Conservation (phyloP, 2,113 vertebrate genomes). For the human region DNA sequence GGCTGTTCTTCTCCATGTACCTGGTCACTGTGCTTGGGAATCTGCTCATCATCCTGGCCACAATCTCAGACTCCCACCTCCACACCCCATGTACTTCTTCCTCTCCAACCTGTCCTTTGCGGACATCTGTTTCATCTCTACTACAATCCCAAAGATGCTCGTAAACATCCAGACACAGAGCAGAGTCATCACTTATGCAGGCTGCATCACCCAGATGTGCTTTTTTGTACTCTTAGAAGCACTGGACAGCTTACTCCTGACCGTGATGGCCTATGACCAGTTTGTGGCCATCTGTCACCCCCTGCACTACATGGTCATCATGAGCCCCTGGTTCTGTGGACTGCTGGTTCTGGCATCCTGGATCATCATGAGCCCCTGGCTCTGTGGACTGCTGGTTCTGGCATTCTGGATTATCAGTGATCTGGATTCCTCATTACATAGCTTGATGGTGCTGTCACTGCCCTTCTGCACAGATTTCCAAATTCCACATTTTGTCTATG, state of each 20-base stretch:
- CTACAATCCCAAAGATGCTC: constrained; percentile 39
- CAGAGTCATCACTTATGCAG: background rate
- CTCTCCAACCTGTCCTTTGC: constrained; percentile 38
- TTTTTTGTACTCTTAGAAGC: background rate
- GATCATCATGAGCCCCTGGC: background rate
- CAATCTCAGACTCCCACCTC: background rate
- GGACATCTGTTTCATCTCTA: constrained; percentile 46
- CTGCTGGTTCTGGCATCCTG: constrained; percentile 21
- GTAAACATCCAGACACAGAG: background rate
- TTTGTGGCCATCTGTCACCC: constrained; percentile 47
- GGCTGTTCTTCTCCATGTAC: too few species aligned
- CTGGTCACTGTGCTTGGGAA: too few species aligned
- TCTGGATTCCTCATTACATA: constrained; percentile 29
- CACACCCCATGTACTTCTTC: constrained; percentile 61
- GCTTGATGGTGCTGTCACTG: background rate
- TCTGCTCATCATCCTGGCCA: too few species aligned
- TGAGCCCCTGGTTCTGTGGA: background rate
- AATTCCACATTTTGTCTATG: constrained; percentile 51
- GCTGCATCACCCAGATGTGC: background rate
- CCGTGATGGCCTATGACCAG: background rate
- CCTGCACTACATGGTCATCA: background rate
- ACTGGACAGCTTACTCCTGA: background rate
- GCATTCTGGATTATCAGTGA: constrained; percentile 6
- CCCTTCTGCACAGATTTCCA: background rate
- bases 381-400: background rate